Evolutionary conservation across 2,113 vertebrate genomes (phyloP).

Genomic region (Rhea pennata): DNA sequence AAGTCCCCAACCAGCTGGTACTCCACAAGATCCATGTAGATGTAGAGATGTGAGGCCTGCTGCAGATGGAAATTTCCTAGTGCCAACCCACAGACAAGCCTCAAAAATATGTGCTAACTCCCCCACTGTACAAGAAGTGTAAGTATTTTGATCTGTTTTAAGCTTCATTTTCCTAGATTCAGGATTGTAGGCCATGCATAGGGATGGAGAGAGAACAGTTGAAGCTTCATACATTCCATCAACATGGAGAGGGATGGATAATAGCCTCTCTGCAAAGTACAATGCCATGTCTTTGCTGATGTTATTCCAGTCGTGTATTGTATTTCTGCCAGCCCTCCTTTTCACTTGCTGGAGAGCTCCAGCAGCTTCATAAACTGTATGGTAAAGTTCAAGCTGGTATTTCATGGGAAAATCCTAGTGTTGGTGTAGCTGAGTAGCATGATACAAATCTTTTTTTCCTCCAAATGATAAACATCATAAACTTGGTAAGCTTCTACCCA

Average conservation of each 20-base stretch:
- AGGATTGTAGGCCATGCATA: too few relatives aligned
- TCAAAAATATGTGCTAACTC: neutral
- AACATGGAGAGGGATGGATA: neutral
- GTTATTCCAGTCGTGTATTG: too few relatives aligned
- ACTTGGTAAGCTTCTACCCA: neutral
- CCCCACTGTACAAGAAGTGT: neutral
- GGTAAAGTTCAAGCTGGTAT: neutral
- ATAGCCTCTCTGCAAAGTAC: neutral
- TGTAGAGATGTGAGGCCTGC: neutral
- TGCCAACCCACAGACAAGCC: neutral
- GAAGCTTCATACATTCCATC: neutral
- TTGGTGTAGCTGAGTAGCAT: neutral
- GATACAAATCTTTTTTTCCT: neutral
- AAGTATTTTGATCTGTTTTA: neutral
- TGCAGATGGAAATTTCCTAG: neutral
- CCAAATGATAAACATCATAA: neutral
- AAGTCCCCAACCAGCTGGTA: neutral
- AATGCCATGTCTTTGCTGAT: neutral
- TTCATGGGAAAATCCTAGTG: neutral
- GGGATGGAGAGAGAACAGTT: neutral
- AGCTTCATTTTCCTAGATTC: neutral
- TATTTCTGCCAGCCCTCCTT: neutral
- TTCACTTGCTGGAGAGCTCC: neutral
- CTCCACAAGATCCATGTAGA: neutral
- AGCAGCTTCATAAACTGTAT: neutral